phyloP scores from a whole-genome alignment of 2,797 vertebrate species.

The Carduelis carduelis region DNA sequence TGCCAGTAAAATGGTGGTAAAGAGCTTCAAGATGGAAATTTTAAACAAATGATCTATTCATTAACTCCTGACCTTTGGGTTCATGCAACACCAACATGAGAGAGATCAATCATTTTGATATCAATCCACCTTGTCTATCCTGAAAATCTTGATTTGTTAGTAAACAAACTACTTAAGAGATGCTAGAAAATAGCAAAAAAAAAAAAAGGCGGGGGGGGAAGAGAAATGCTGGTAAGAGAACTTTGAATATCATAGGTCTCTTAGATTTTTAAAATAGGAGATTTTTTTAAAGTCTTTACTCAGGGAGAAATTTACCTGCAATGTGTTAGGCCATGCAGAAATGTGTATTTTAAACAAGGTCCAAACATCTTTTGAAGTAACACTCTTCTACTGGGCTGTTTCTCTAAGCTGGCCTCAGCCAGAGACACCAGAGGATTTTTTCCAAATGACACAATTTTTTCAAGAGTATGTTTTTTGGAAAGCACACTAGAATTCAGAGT shows the following conservation, averaged over 20 bases:
- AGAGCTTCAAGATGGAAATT: not conserved
- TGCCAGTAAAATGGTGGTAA: not conserved
- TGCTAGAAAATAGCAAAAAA: not conserved
- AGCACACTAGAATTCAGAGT: not conserved
- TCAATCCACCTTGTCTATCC: not conserved
- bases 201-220: accelerated
- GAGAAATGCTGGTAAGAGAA: not conserved
- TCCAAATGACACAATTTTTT: not conserved
- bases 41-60: not conserved
- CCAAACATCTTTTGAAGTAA: not conserved
- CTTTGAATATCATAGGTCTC: not conserved
- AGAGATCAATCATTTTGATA: not conserved
- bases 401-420: not conserved
- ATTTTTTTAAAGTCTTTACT: not conserved
- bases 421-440: not conserved
- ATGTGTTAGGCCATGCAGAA: not conserved
- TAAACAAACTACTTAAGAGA: not conserved
- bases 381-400: not conserved
- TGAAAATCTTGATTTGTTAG: not conserved
- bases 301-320: not conserved
- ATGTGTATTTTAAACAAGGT: not conserved
- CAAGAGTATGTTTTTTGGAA: not conserved
- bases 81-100: not conserved
- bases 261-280: not conserved
- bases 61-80: not conserved